Base-by-base conservation (phyloP, 2,888 invertebrate species). In the Drosophila villosipedis region DNA sequence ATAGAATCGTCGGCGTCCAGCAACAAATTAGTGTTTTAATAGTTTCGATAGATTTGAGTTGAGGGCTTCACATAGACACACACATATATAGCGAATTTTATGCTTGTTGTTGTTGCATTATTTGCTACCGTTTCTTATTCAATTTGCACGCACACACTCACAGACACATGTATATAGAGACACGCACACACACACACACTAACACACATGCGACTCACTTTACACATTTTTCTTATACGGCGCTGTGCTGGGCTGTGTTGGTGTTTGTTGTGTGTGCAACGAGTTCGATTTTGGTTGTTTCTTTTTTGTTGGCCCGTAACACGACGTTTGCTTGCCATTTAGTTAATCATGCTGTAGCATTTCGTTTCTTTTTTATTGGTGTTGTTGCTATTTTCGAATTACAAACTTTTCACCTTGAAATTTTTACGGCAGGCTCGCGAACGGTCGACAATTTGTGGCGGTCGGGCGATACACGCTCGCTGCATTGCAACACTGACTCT, bases 61-160 rank as follows among this genome's bases (percentile, higher is more conserved):
- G 66, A 66, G 64, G 65, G 76, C 57, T 64, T 43, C 33, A 47
- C 14, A 47, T 16, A 47, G 47, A 19, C 54, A 63, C 55, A 62
- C 41, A 55, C 65, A 79, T 61, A 76, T 63, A 72, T 80, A 70
- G 62, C 62, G 37, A 50, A 75, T 79, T 75, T 79, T 62, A 68
- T 78, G 78, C 75, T 71, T 78, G 68, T 52, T 89, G 86, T 37
- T 53, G 52, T 79, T 78, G 71, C 81, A 69, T 80, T 88, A 72
- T 84, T 75, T 84, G 84, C 80, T 80, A 77, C 77, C 82, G 89
- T 85, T 86, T 85, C 87, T 87, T 89, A 84, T 89, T 85, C 82
- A 87, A 84, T 84, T 88, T 83, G 87, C 87, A 87, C 87, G 68
- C 82, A 86, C 87, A 76, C 83, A 79, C 73, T 78, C 67, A 47